Conservation (phyloP, 2,797 vertebrate species). For the Phalloptychus januarius region DNA sequence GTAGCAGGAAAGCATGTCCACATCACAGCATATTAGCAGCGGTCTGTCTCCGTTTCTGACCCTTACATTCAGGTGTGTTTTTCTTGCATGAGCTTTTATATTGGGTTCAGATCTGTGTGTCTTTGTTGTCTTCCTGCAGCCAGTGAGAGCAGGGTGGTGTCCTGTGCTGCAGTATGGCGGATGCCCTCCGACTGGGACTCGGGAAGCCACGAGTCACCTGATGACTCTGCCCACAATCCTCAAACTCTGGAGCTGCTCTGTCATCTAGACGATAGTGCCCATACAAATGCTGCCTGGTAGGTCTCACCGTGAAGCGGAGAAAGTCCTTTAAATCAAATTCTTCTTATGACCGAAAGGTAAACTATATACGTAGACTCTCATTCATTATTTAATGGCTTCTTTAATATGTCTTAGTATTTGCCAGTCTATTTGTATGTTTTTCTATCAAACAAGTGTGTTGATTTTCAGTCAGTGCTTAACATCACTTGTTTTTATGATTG, state of each 20-base stretch:
- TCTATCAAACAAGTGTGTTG: not conserved
- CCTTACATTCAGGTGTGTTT: not conserved
- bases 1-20: constrained; percentile 30
- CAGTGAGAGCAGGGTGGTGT: constrained; percentile 91
- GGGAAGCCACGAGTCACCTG: constrained; percentile 93
- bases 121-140: constrained; percentile 78
- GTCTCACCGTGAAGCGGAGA: constrained; percentile 74
- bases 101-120: constrained; percentile 18
- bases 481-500: not conserved
- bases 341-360: not conserved
- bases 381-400: not conserved
- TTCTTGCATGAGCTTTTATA: not conserved
- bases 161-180: constrained; percentile 94
- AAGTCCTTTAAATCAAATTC: constrained; percentile 10
- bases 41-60: constrained; percentile 6
- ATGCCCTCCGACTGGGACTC: constrained; percentile 96
- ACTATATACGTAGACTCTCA: no score
- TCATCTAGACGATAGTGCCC: constrained; percentile 91
- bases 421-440: not conserved
- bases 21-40: constrained; percentile 24
- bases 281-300: constrained; percentile 93
- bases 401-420: not conserved
- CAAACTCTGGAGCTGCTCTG: constrained; percentile 97
- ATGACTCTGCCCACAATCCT: constrained; percentile 94
- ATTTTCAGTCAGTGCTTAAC: not conserved